Conservation (phyloP, 2,113 vertebrate genomes). For the Perccottus glenii region DNA sequence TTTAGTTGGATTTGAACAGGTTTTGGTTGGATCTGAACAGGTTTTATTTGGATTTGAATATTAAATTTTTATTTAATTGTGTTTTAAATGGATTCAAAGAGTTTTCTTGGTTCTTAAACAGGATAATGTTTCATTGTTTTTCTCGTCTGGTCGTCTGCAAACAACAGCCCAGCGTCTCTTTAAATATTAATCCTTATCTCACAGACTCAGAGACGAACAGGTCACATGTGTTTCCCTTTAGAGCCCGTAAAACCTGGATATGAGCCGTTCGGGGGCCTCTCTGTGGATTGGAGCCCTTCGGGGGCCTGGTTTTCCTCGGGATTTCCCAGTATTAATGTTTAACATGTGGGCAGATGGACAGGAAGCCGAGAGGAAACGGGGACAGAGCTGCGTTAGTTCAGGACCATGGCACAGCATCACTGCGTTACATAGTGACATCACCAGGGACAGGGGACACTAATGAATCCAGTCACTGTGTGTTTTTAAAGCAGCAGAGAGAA, state of each 20-base stretch:
- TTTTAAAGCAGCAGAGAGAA: too few species aligned
- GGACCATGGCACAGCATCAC: slow-evolving; percentile 46
- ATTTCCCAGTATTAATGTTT: slow-evolving; percentile 71
- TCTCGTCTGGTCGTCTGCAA: neutral
- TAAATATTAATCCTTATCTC: slow-evolving; percentile 4
- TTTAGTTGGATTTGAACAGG: too few species aligned
- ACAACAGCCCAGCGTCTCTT: neutral
- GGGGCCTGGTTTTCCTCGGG: slow-evolving; percentile 10
- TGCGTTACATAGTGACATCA: slow-evolving; percentile 13
- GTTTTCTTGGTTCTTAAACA: too few species aligned
- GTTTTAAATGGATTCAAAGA: too few species aligned
- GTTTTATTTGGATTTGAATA: too few species aligned
- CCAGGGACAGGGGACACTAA: neutral
- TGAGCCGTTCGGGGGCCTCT: neutral
- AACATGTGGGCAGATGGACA: slow-evolving; percentile 72
- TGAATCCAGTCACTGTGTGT: too few species aligned
- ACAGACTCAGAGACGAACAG: neutral
- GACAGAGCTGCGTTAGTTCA: slow-evolving; percentile 61
- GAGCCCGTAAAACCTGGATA: neutral
- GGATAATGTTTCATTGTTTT: neutral
- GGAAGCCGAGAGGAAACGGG: slow-evolving; percentile 29
- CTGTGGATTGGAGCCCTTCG: too few species aligned
- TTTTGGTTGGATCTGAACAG: too few species aligned
- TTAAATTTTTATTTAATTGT: too few species aligned
- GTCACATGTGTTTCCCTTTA: neutral